Evolutionary conservation across 2,113 vertebrate genomes (phyloP).

Genomic region (Rhea pennata): DNA sequence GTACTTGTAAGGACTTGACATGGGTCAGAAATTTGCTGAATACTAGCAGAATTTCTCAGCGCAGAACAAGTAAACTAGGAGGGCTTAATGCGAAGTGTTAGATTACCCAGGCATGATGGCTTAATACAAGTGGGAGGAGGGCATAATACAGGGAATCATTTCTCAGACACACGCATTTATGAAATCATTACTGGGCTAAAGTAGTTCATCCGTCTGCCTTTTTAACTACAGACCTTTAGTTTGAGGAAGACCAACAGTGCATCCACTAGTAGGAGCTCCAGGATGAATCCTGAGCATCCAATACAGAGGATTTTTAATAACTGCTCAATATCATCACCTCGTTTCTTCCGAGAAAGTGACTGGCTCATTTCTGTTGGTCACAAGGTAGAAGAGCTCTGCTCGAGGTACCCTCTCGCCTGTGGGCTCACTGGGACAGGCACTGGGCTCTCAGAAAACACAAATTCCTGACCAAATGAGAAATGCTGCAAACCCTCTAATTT

Average conservation of each 20-base stretch:
- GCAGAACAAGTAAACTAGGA: background rate
- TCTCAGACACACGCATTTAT: conserved; percentile 43
- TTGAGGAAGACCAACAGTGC: background rate
- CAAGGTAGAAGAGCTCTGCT: background rate
- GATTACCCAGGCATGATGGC: conserved; percentile 44
- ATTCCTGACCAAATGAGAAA: background rate
- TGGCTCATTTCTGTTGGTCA: background rate
- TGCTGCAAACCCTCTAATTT: background rate
- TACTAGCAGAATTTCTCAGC: background rate
- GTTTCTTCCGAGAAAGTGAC: background rate
- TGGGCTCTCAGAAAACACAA: background rate
- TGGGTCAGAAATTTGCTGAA: conserved; percentile 27
- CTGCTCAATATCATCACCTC: background rate
- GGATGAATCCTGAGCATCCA: background rate
- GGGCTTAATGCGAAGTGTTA: conserved; percentile 29
- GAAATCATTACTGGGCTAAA: conserved; percentile 50
- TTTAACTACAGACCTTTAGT: background rate
- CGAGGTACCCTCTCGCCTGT: background rate
- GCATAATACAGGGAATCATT: conserved; percentile 38
- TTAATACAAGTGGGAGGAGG: conserved; percentile 43
- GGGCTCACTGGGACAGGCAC: background rate
- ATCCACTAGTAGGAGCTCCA: conserved; percentile 22
- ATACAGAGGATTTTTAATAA: background rate
- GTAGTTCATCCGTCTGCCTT: conserved; percentile 45
- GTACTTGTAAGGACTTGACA: conserved; percentile 19